These are phyloP conservation scores for Mormyrus iriodes DNA, from an alignment of 2,113 vertebrate species.

Conservation along the genomic window DNA sequence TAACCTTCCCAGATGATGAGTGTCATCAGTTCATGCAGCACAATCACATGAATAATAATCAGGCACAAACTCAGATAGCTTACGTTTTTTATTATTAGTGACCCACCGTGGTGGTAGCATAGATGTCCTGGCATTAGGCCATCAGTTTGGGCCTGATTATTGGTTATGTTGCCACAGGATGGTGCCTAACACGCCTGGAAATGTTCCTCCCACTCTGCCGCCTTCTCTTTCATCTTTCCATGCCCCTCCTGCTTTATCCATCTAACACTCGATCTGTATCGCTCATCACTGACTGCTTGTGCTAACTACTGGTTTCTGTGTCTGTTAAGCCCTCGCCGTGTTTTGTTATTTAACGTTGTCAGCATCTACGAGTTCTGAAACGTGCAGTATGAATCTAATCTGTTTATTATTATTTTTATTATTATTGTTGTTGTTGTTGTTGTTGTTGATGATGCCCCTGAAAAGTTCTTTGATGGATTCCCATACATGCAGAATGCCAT, in stretches of 20 bases:
- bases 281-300: not conserved
- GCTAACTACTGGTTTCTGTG: not conserved
- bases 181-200: not conserved
- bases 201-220: not conserved
- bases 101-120: not conserved
- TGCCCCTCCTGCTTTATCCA: not conserved
- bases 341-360: not conserved
- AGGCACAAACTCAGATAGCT: not conserved
- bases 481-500: not conserved
- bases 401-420: not conserved
- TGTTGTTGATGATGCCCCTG: not conserved
- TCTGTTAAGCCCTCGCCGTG: not conserved
- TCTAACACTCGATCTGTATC: not conserved
- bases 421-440: not conserved
- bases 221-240: not conserved
- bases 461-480: not conserved
- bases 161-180: not conserved
- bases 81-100: not conserved
- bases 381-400: not conserved
- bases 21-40: not conserved
- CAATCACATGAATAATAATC: not conserved
- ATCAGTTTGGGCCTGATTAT: not conserved
- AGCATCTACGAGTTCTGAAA: not conserved
- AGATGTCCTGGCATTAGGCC: not conserved
- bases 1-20: not conserved